Percentiles rank a stretch among this genome's conserved stretches.
phyloP scores from a whole-genome alignment of 2,797 vertebrate species.

The Alectoris magna region DNA sequence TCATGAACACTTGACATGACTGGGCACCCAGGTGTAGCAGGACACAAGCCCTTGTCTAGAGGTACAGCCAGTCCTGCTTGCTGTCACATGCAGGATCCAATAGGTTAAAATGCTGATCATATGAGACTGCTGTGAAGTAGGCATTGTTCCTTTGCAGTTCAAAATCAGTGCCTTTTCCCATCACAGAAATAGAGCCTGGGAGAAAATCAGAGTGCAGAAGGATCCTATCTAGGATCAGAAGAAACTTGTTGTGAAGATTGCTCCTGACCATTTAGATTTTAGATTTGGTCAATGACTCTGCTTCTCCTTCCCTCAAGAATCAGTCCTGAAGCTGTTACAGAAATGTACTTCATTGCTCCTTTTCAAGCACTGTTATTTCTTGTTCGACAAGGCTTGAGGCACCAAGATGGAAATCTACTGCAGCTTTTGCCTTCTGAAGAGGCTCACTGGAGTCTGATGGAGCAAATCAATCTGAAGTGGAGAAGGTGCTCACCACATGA shows the following conservation, averaged over 20 bases:
- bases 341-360: not conserved
- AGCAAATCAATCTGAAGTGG: not conserved
- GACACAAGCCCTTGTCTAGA: not conserved
- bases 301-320: not conserved
- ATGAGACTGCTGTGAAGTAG: not conserved
- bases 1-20: not conserved
- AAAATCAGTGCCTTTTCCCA: not conserved
- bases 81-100: not conserved
- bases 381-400: not conserved
- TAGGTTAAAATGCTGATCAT: not conserved
- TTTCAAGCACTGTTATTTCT: not conserved
- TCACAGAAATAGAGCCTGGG: not conserved
- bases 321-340: not conserved
- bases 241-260: not conserved
- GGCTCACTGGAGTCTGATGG: not conserved
- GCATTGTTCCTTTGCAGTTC: not conserved
- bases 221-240: not conserved
- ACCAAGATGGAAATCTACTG: not conserved
- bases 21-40: not conserved
- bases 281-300: not conserved
- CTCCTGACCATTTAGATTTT: not conserved
- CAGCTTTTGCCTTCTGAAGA: not conserved
- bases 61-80: not conserved
- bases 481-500: not conserved
- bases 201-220: not conserved